Evolutionary conservation across 2,888 invertebrate species (phyloP).

Genomic region (Ectropis crepuscularia): DNA sequence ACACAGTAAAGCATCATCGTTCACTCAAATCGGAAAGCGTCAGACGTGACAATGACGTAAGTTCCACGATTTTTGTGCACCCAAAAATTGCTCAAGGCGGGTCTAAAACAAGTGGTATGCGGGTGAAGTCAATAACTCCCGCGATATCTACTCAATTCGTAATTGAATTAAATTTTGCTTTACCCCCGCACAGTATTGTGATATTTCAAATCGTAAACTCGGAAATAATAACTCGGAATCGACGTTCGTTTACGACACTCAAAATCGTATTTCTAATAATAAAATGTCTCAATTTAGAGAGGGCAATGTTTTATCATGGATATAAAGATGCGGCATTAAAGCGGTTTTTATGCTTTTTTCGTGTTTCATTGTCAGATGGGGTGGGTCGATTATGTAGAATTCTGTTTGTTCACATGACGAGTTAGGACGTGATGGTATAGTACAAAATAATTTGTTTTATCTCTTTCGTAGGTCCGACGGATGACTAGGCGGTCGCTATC

Average conservation of each 20-base stretch:
- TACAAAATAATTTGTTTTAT: constrained; percentile 43
- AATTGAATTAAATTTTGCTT: constrained; percentile 31
- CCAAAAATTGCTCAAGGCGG: too few species aligned
- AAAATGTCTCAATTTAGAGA: constrained; percentile 81
- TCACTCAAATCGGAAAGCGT: too few species aligned
- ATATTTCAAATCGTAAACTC: constrained; percentile 74
- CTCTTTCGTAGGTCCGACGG: constrained; percentile 20
- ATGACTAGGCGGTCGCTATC: constrained; percentile 18
- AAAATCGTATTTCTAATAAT: constrained; percentile 83
- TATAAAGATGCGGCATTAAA: constrained; percentile 74
- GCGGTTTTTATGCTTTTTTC: constrained; percentile 50
- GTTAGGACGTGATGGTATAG: constrained; percentile 59
- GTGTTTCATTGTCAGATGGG: constrained; percentile 67
- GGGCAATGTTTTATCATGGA: constrained; percentile 76
- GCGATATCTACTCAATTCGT: constrained; percentile 13
- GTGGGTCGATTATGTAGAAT: constrained; percentile 51
- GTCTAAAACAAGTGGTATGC: neutral
- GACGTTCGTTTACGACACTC: constrained; percentile 76
- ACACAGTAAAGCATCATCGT: too few species aligned
- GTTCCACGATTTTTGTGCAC: too few species aligned
- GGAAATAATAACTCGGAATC: constrained; percentile 73
- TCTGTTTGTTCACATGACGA: constrained; percentile 46
- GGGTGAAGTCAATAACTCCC: neutral
- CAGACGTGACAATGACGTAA: too few species aligned
- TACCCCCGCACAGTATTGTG: constrained; percentile 58